These are phyloP conservation scores for Plebejus argus DNA, from an alignment of 2,888 invertebrate species.

Conservation along the genomic window DNA sequence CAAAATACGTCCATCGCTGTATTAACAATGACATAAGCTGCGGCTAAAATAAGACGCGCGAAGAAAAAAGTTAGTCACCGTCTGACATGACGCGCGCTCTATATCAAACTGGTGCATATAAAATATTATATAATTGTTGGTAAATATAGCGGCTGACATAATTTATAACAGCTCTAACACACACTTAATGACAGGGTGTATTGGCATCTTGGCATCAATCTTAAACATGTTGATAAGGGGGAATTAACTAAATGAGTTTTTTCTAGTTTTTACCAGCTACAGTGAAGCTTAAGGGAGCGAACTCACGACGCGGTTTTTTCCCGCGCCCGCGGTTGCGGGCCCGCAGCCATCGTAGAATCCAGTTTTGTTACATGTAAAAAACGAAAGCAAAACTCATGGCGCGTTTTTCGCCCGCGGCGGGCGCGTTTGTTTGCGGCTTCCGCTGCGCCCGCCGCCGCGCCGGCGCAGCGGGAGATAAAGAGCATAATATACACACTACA, in stretches of 20 bases:
- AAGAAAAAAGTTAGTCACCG: conserved; percentile 20
- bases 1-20: neutral
- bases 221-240: neutral
- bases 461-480: too few species aligned
- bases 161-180: neutral
- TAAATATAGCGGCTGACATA: conserved; percentile 12
- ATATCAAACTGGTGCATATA: conserved; percentile 6
- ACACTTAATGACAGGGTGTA: neutral
- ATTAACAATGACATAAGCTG: conserved; percentile 21
- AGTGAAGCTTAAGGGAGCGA: neutral
- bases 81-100: neutral
- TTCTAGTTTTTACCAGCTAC: neutral
- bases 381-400: too few species aligned
- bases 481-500: too few species aligned
- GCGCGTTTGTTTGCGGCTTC: too few species aligned
- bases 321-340: too few species aligned
- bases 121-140: conserved; percentile 8
- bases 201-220: neutral
- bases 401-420: too few species aligned
- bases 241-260: neutral
- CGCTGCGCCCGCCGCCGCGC: too few species aligned
- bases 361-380: too few species aligned
- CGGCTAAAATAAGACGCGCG: neutral
- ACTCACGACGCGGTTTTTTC: too few species aligned
- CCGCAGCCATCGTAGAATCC: too few species aligned